phyloP scores from a whole-genome alignment of 2,797 vertebrate species.

The Microctenopoma steveboyesi region DNA sequence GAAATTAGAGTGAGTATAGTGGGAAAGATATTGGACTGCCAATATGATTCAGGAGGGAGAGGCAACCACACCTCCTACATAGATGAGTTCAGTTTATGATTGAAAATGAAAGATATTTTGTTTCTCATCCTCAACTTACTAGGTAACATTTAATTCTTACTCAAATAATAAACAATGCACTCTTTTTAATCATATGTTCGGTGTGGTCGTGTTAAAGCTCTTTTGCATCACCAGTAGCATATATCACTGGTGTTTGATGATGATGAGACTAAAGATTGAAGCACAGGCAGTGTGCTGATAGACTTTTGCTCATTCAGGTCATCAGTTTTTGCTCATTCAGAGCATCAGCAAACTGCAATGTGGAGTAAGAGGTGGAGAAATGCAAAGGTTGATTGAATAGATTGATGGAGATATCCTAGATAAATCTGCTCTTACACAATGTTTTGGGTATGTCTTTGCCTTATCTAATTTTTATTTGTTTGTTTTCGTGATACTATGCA shows the following conservation, averaged over 20 bases:
- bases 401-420: constrained; percentile 22
- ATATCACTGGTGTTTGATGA: constrained; percentile 22
- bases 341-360: constrained; percentile 42
- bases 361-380: constrained; percentile 41
- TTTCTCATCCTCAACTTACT: constrained; percentile 34
- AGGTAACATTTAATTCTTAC: constrained; percentile 40
- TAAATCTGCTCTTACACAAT: constrained; percentile 23
- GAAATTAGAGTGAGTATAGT: constrained; percentile 49
- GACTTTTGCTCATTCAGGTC: constrained; percentile 36
- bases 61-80: constrained; percentile 42
- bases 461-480: constrained; percentile 35
- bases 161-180: constrained; percentile 29
- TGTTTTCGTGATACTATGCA: constrained; percentile 26
- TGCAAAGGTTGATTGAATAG: constrained; percentile 36
- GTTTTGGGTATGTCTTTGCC: constrained; percentile 11
- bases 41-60: constrained; percentile 55
- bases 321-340: constrained; percentile 62
- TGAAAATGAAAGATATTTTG: constrained; percentile 39
- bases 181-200: constrained; percentile 10
- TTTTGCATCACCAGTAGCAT: constrained; percentile 4
- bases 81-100: constrained; percentile 58
- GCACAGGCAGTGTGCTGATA: constrained; percentile 12
- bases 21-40: constrained; percentile 36
- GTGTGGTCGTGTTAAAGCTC: constrained; percentile 5
- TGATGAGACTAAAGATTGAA: constrained; percentile 14